These are phyloP conservation scores for Nephila pilipes DNA, from an alignment of 1,140 invertebrate species.

Conservation along the genomic window DNA sequence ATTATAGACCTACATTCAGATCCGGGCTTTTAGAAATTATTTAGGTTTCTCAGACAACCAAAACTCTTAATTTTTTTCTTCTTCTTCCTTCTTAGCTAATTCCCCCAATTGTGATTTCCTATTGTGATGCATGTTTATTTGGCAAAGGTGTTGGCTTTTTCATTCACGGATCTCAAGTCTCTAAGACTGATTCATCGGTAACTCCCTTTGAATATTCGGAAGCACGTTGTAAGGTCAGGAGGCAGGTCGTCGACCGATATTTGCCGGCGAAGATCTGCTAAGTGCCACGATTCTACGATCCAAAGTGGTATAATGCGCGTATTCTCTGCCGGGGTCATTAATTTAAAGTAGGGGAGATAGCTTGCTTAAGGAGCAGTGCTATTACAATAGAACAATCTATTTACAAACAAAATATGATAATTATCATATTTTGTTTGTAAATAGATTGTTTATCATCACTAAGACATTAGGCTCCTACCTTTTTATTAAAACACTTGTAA, in stretches of 20 bases:
- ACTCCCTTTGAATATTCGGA: conserved; percentile 57
- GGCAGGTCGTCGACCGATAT: conserved; percentile 64
- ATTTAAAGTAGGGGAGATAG: background rate
- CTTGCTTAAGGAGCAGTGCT: too few relatives aligned
- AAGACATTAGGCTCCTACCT: too few relatives aligned
- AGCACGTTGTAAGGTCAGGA: conserved; percentile 14
- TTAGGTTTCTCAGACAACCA: too few relatives aligned
- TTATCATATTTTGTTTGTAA: too few relatives aligned
- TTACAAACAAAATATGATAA: too few relatives aligned
- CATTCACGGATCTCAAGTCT: conserved; percentile 67
- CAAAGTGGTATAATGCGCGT: background rate
- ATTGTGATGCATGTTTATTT: conserved; percentile 16
- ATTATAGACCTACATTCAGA: background rate
- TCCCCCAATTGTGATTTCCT: background rate
- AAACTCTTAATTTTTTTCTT: conserved; percentile 25
- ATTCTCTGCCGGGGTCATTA: background rate
- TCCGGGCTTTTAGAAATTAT: background rate
- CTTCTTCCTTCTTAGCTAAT: background rate
- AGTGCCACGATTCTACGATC: background rate
- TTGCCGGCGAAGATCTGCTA: background rate
- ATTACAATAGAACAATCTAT: too few relatives aligned
- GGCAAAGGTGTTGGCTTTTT: background rate
- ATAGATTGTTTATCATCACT: too few relatives aligned
- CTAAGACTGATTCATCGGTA: conserved; percentile 46
- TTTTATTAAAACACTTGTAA: too few relatives aligned